Conservation (phyloP, 2,113 vertebrate species). For the Falcunculus frontatus region DNA sequence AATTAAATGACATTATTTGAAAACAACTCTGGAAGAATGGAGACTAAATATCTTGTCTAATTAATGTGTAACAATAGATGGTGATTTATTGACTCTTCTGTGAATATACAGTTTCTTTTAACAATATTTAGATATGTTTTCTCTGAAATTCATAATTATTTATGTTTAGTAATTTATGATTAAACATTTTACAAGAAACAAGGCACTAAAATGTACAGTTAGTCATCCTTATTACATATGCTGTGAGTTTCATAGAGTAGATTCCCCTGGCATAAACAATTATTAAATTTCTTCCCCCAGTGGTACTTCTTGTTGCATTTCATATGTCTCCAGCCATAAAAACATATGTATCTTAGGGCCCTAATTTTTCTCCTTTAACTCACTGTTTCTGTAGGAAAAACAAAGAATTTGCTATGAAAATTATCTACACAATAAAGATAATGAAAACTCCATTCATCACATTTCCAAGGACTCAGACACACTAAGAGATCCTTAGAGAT, state of each 20-base stretch:
- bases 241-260: not conserved
- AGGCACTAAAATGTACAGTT: constrained; percentile 51
- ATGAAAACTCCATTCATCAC: not conserved
- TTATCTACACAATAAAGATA: not conserved
- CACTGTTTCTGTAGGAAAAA: not conserved
- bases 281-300: not conserved
- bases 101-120: constrained; percentile 33
- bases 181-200: constrained; percentile 45
- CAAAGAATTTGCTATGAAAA: not conserved
- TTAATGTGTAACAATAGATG: not conserved
- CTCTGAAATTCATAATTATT: constrained; percentile 27
- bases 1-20: not conserved
- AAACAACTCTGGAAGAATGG: not conserved
- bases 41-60: not conserved
- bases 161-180: constrained; percentile 30
- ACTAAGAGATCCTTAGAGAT: not conserved
- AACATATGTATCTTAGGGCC: not conserved
- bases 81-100: constrained; percentile 38
- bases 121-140: constrained; percentile 30
- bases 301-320: not conserved
- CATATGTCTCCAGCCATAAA: not conserved
- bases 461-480: not conserved
- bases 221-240: not conserved
- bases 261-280: not conserved
- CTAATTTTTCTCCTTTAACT: not conserved